A percentile compares a stretch with the other conserved stretches of the same genome.
Evolutionary conservation across 2,888 invertebrate genomes (phyloP).

Genomic region (Muschampia plurimacula): DNA sequence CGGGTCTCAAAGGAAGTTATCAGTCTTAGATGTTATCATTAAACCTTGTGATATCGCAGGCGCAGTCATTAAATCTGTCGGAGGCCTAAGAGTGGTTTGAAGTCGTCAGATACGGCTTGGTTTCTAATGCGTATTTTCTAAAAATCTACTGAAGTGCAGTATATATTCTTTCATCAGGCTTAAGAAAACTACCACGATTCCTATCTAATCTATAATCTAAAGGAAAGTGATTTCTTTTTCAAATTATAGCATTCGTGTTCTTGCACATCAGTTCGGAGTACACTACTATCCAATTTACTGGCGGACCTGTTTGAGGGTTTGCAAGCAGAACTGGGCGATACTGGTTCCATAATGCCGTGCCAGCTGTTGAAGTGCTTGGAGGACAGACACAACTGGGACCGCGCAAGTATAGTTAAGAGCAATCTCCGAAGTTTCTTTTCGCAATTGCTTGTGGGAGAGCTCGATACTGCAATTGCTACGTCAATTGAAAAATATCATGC

Average conservation of each 20-base stretch:
- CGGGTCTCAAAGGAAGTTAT: not conserved
- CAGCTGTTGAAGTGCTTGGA: slow-evolving; percentile 75
- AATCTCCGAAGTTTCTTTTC: slow-evolving; percentile 68
- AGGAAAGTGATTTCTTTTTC: not conserved
- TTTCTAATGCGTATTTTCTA: too few relatives aligned
- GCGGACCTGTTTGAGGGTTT: slow-evolving; percentile 70
- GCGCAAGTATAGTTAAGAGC: slow-evolving; percentile 61
- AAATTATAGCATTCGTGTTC: slow-evolving; percentile 67
- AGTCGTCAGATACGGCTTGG: not conserved
- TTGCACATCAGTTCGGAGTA: slow-evolving; percentile 69
- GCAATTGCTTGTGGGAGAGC: slow-evolving; percentile 66
- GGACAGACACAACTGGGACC: slow-evolving; percentile 76
- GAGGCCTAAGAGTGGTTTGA: not conserved
- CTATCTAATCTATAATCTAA: slow-evolving; percentile 38
- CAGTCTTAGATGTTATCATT: not conserved
- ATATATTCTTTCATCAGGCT: too few relatives aligned
- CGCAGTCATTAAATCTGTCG: not conserved
- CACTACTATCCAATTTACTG: slow-evolving; percentile 66
- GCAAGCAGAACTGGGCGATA: slow-evolving; percentile 61
- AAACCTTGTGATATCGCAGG: not conserved
- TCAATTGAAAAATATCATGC: slow-evolving; percentile 77
- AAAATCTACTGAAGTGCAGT: too few relatives aligned
- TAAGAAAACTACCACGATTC: too few relatives aligned
- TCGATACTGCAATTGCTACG: slow-evolving; percentile 76
- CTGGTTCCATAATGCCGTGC: slow-evolving; percentile 69